These are phyloP conservation scores for Eledone cirrhosa DNA, from an alignment of 2,888 invertebrate genomes.

Conservation along the genomic window DNA sequence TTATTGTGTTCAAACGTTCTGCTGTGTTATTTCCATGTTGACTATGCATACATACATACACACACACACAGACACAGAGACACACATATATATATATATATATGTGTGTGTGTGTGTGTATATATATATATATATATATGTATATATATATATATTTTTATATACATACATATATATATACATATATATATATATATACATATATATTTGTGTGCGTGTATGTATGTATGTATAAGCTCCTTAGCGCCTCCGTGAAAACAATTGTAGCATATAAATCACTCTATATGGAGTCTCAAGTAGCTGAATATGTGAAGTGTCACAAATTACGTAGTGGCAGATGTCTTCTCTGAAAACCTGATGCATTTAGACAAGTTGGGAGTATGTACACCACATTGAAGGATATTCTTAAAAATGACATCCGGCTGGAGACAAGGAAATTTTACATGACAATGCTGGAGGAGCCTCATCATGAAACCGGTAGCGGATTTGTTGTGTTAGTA, in stretches of 20 bases:
- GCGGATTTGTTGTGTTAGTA: too few relatives aligned
- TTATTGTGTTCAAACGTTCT: too few relatives aligned
- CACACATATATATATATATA: background rate
- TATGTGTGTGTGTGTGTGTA: background rate
- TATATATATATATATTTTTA: background rate
- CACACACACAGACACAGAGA: background rate
- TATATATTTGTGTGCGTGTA: background rate
- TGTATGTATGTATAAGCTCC: background rate
- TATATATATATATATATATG: background rate
- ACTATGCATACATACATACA: background rate
- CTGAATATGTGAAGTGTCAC: too few relatives aligned
- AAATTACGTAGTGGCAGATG: too few relatives aligned
- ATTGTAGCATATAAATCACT: background rate
- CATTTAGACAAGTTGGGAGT: too few relatives aligned
- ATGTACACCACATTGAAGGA: too few relatives aligned
- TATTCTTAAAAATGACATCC: background rate
- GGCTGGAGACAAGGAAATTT: too few relatives aligned
- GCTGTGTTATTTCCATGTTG: too few relatives aligned
- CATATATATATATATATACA: background rate
- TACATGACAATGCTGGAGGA: too few relatives aligned
- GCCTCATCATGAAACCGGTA: background rate
- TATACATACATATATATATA: slow-evolving; percentile 5
- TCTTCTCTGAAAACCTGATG: too few relatives aligned
- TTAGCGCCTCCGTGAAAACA: background rate
- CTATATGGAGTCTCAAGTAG: too few relatives aligned